These are phyloP conservation scores for Upupa epops DNA, from an alignment of 2,113 vertebrate genomes.

Conservation along the genomic window DNA sequence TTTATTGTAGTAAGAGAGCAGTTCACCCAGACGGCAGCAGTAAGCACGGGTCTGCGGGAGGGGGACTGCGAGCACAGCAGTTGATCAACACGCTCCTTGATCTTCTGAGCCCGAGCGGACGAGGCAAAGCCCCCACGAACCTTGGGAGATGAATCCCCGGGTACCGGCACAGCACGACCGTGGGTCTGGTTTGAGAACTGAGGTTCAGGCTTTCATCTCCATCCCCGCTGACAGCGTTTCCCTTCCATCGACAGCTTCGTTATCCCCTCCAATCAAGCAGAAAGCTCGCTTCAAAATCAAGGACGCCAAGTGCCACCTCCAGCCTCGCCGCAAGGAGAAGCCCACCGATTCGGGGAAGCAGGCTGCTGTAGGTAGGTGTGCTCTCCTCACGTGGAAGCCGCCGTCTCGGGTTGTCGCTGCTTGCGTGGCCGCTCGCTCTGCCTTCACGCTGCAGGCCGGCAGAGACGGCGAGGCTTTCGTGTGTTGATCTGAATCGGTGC, in stretches of 20 bases:
- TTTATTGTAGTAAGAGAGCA: neutral
- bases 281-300: slow-evolving; percentile 95
- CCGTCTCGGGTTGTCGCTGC: neutral
- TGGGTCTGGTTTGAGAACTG: neutral
- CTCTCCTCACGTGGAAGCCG: neutral
- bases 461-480: neutral
- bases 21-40: neutral
- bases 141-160: no score
- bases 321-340: slow-evolving; percentile 86
- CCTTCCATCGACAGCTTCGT: slow-evolving; percentile 72
- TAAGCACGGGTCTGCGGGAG: neutral
- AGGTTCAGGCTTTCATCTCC: neutral
- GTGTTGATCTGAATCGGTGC: neutral
- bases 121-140: no score
- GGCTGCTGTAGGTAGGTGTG: slow-evolving; percentile 78
- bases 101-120: neutral
- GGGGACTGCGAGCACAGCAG: neutral
- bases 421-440: neutral
- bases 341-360: slow-evolving; percentile 79
- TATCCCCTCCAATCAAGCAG: slow-evolving; percentile 86
- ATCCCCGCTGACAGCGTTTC: neutral
- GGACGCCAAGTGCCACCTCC: slow-evolving; percentile 92
- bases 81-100: neutral
- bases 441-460: neutral
- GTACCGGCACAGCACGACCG: neutral